phyloP scores from a whole-genome alignment of 1,140 invertebrate genomes.

The Drosophila ficusphila region DNA sequence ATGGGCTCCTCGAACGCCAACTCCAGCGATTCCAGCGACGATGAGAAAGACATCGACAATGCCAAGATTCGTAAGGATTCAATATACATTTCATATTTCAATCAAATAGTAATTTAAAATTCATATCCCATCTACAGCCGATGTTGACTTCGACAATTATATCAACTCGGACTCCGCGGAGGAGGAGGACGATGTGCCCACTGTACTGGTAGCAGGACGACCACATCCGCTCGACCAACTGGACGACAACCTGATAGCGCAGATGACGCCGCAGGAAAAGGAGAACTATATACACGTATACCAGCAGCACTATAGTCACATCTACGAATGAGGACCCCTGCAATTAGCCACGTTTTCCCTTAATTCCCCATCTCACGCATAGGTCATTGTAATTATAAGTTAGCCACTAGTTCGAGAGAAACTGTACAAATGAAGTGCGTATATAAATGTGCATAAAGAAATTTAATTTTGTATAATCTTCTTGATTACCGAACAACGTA shows the following conservation, averaged over 20 bases:
- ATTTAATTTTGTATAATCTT: not conserved
- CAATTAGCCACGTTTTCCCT: slow-evolving; percentile 8
- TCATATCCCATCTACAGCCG: slow-evolving; percentile 84
- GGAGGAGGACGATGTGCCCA: slow-evolving; percentile 92
- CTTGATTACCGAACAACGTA: too few species aligned
- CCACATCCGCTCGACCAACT: slow-evolving; percentile 90
- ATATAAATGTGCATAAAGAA: slow-evolving; percentile 17
- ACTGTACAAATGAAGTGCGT: slow-evolving; percentile 31
- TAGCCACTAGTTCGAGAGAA: slow-evolving; percentile 3
- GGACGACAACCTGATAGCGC: slow-evolving; percentile 92
- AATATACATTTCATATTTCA: not conserved
- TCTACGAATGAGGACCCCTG: slow-evolving; percentile 85
- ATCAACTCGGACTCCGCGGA: slow-evolving; percentile 87
- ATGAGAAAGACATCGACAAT: slow-evolving; percentile 87
- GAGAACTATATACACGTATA: slow-evolving; percentile 97
- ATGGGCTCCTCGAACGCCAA: slow-evolving; percentile 84
- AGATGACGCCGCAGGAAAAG: slow-evolving; percentile 97
- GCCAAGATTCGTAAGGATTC: slow-evolving; percentile 86
- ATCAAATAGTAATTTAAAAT: not conserved
- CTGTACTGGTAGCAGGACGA: slow-evolving; percentile 92
- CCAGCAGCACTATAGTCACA: slow-evolving; percentile 96
- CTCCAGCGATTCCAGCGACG: slow-evolving; percentile 90
- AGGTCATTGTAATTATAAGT: slow-evolving; percentile 34
- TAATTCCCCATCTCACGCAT: slow-evolving; percentile 4
- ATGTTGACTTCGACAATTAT: slow-evolving; percentile 87